These are phyloP conservation scores for Parotocinclus haroldoi DNA, from an alignment of 2,797 vertebrate genomes.

Conservation along the genomic window DNA sequence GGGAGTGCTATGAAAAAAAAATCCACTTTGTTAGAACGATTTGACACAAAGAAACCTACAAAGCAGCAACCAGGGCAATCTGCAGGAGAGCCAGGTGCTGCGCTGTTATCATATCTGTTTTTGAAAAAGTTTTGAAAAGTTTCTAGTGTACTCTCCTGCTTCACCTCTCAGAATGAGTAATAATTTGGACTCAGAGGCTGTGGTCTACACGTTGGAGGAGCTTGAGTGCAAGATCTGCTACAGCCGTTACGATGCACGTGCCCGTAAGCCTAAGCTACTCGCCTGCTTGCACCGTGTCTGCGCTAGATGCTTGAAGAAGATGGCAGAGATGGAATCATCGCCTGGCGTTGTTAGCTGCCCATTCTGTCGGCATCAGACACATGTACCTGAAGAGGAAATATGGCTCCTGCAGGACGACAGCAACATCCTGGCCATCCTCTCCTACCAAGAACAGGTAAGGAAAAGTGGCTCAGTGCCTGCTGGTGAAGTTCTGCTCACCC, in stretches of 20 bases:
- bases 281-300: slow-evolving; percentile 80
- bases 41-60: not conserved
- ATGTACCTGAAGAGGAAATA: slow-evolving; percentile 72
- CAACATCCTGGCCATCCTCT: slow-evolving; percentile 74
- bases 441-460: slow-evolving; percentile 63
- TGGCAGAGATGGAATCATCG: slow-evolving; percentile 70
- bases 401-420: slow-evolving; percentile 80
- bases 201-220: slow-evolving; percentile 66
- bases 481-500: slow-evolving; percentile 78
- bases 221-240: slow-evolving; percentile 89
- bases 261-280: slow-evolving; percentile 77
- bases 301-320: slow-evolving; percentile 80
- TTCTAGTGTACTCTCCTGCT: not conserved
- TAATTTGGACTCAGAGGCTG: slow-evolving; percentile 48
- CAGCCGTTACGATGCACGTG: slow-evolving; percentile 72
- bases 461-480: slow-evolving; percentile 52
- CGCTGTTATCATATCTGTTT: not conserved
- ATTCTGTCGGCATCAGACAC: slow-evolving; percentile 82
- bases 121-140: not conserved
- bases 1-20: slow-evolving; percentile 1
- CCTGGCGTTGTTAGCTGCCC: slow-evolving; percentile 78
- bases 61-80: not conserved
- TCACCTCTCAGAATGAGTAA: slow-evolving; percentile 51
- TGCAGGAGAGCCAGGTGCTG: no score
- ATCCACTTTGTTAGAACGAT: not conserved